Evolutionary conservation across 2,888 invertebrate genomes (phyloP).

Genomic region (Pedicia rivosa): DNA sequence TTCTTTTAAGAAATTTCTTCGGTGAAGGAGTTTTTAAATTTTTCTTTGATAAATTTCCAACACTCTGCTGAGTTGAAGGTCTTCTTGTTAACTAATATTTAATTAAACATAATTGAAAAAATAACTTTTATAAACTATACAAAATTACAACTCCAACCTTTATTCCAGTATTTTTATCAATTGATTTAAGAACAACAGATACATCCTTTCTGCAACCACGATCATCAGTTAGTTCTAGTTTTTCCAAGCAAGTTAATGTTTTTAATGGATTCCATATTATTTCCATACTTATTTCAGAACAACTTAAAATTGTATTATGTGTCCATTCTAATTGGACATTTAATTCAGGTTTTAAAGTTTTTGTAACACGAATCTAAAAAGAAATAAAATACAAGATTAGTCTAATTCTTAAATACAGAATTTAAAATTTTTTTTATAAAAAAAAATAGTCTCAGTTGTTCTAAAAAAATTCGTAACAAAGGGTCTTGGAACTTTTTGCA

Average conservation of each 20-base stretch:
- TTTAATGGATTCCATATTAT: slow-evolving; percentile 47
- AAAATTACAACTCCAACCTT: not conserved
- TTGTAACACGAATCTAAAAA: too few species aligned
- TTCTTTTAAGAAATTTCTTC: not conserved
- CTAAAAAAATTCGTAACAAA: too few species aligned
- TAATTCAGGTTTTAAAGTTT: slow-evolving; percentile 38
- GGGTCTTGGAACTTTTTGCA: too few species aligned
- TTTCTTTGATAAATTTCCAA: slow-evolving; percentile 19
- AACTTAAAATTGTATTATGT: slow-evolving; percentile 36
- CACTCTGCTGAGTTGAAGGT: not conserved
- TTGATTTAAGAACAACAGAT: slow-evolving; percentile 43
- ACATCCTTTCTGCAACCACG: slow-evolving; percentile 49
- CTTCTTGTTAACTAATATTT: not conserved
- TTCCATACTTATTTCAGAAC: slow-evolving; percentile 36
- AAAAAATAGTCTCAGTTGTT: too few species aligned
- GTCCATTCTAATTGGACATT: slow-evolving; percentile 39
- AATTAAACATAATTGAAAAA: not conserved
- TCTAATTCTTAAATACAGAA: not conserved
- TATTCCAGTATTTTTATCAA: slow-evolving; percentile 12
- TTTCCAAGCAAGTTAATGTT: slow-evolving; percentile 42
- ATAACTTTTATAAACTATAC: too few species aligned
- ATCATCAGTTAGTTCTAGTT: slow-evolving; percentile 44
- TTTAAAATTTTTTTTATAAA: not conserved
- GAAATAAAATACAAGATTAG: too few species aligned
- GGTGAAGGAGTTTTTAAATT: slow-evolving; percentile 23